phyloP scores from a whole-genome alignment of 1,140 invertebrate genomes.

The Arion vulgaris region DNA sequence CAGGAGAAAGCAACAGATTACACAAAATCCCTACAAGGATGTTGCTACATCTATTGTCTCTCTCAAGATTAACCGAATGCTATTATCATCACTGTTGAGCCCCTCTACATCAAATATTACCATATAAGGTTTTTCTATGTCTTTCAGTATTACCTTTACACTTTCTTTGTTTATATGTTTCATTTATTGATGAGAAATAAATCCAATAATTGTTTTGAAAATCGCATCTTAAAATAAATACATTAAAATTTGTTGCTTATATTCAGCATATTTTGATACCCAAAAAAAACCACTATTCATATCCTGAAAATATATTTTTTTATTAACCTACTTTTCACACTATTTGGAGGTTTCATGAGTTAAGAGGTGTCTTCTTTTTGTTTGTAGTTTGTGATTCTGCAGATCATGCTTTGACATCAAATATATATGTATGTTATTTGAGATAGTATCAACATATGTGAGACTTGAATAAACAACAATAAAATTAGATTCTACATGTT shows the following conservation, averaged over 20 bases:
- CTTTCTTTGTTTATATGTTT: background rate
- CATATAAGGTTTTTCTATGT: background rate
- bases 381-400: background rate
- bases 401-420: background rate
- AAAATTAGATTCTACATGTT: too few species aligned
- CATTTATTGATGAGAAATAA: background rate
- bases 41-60: too few species aligned
- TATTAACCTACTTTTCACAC: too few species aligned
- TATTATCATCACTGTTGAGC: background rate
- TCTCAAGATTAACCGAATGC: too few species aligned
- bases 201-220: background rate
- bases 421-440: background rate
- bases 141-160: background rate
- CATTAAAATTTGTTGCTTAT: background rate
- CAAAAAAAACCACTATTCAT: too few species aligned
- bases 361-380: background rate
- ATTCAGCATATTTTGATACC: background rate
- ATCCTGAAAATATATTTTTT: too few species aligned
- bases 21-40: too few species aligned
- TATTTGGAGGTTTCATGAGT: too few species aligned
- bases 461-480: background rate
- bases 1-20: too few species aligned
- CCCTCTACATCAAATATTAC: background rate
- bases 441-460: background rate
- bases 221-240: background rate